Evolutionary conservation across 2,797 vertebrate genomes (phyloP), one percentile per base, ranked within the genome.

Genomic region (Morus bassanus): DNA sequence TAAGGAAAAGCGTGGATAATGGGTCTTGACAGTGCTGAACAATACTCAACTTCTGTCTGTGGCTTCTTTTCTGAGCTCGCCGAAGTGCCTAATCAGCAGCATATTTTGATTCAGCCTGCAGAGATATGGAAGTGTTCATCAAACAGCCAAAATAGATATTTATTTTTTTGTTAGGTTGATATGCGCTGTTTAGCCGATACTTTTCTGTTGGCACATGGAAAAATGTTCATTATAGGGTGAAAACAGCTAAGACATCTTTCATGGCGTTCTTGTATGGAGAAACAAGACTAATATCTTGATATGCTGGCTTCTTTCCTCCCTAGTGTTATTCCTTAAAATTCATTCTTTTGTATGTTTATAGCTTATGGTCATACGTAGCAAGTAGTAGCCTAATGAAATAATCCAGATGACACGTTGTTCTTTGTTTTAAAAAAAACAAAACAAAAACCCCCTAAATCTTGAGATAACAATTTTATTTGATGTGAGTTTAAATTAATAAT

Each of bases 401-500:
- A 72, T 59, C 22, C 50, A 43, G 53, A 30, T 76, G 67, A 7
- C 7, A 24, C 7, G 4, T 7, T 27, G 21, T 39, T 28, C 28
- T 75, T 72, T 31, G 18, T 39, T 51, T 59, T 13, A 9, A 45
- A 83, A 77, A 39, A 45, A 85, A 30, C 16, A 82, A 76, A 57
- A 24, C 27, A 4, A 23, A 63, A 39, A 3, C 2, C 3, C 17
- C 7, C 13, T 1, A 28, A 88, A 33, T 39, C 51, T 87, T 33
- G n/a, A 79, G 81, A 39, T 25, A 54, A 15, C 60, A 37, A 50
- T 77, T 70, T 64, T 79, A 17, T 69, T 94, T 86, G 72, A 74
- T 73, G 57, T 8, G 18, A 79, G 46, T 73, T 85, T 87, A 91
- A 93, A 94, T 91, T 93, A 91, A 46, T 85, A 63, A 78, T 65